A percentile compares a stretch with the other conserved stretches of the same genome.
Evolutionary conservation across 2,113 vertebrate species (phyloP).

Genomic region (Butastur rufipennis): DNA sequence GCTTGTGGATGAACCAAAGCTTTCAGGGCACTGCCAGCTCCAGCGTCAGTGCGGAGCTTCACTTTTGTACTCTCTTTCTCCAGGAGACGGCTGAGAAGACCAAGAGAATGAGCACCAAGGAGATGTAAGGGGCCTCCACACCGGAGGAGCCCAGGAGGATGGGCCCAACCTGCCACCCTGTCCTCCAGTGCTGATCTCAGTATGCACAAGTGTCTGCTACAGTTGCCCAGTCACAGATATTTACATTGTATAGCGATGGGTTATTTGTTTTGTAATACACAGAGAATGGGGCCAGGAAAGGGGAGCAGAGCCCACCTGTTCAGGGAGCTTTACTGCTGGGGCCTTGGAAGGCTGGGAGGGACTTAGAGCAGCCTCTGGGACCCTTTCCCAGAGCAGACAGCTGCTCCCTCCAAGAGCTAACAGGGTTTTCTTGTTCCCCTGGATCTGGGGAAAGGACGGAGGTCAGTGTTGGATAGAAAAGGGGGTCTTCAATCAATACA

Average conservation of each 20-base stretch:
- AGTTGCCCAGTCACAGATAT: slow-evolving; percentile 75
- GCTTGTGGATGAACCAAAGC: background rate
- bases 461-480: slow-evolving; percentile 26
- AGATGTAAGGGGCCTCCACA: slow-evolving; percentile 77
- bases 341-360: slow-evolving; percentile 39
- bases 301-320: slow-evolving; percentile 49
- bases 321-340: slow-evolving; percentile 50
- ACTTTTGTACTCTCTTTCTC: background rate
- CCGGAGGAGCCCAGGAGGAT: slow-evolving; percentile 5
- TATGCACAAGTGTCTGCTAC: slow-evolving; percentile 68
- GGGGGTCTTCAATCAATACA: background rate
- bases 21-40: background rate
- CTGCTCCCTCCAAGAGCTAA: background rate
- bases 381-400: background rate
- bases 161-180: slow-evolving; percentile 32
- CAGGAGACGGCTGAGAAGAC: slow-evolving; percentile 93
- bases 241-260: slow-evolving; percentile 72
- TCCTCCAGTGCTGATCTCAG: slow-evolving; percentile 67
- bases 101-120: slow-evolving; percentile 88
- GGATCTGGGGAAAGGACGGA: slow-evolving; percentile 10
- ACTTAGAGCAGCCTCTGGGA: background rate
- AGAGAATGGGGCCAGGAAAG: slow-evolving; percentile 60
- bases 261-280: slow-evolving; percentile 73
- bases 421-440: slow-evolving; percentile 2
- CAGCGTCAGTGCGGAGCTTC: background rate